Evolutionary conservation across 2,113 vertebrate species (phyloP), one percentile per base, ranked within the genome.

Genomic region (Pelecanoides urinatrix): DNA sequence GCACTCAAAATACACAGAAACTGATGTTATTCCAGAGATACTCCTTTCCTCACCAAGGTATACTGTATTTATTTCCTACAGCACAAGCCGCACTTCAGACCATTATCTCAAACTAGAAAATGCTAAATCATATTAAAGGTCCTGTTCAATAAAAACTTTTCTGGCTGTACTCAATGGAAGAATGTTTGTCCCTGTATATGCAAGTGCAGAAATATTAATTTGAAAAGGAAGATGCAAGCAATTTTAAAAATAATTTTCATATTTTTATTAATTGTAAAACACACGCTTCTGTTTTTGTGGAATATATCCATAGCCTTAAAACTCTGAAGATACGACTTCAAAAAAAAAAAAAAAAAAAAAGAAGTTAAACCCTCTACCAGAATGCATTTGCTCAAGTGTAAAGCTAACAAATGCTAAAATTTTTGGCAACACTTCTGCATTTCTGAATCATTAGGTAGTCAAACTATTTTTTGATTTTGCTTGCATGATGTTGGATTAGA

Each of bases 361-460:
- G 25, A 73, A 94, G 56, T 92, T 65, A n/a, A 86, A 94, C 81
- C 68, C 91, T 56, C 79, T 52, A 94, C 72, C 94, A 94, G 96
- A 92, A 96, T 38, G 83, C 76, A 89, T 96, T 96, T 91, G 86
- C 70, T 96, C 59, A 75, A 96, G 94, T 84, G 88, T 81, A 93
- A 94, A 93, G 88, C 94, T 90, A 88, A 97, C 91, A 96, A 97
- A 96, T 87, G 92, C 96, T 94, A 91, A 72, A 49, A 68, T 62
- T 96, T 94, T 94, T 97, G 92, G 97, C 92, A 96, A 81, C 76
- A 18, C 40, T 44, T 87, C 76, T 38, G 86, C 95, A 97, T 97
- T 97, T 95, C 95, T 97, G 97, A 96, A 96, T 86, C 95, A 94
- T 97, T 97, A 96, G 95, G 91, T 96, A 97, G 96, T 71, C 92